Conservation (phyloP, 1,140 invertebrate genomes). For the Rhopalosiphum padi region DNA sequence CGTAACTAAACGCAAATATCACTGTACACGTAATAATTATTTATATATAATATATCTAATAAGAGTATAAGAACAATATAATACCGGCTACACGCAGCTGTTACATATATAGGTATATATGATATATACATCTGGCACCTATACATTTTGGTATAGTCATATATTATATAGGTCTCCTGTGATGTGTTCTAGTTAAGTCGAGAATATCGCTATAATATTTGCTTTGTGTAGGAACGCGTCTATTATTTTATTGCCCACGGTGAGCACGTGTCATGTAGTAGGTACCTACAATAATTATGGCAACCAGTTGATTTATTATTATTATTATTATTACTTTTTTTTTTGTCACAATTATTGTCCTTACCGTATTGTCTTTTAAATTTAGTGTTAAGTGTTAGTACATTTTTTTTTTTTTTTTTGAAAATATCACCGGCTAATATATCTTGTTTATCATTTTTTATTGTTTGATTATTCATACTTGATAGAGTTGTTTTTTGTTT, state of each 20-base stretch:
- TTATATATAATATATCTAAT: neutral
- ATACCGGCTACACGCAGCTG: neutral
- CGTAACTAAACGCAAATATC: neutral
- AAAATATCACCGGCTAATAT: neutral
- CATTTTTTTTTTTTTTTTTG: too few species aligned
- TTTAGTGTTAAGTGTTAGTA: neutral
- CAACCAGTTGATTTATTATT: neutral
- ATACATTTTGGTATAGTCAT: neutral
- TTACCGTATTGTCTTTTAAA: neutral
- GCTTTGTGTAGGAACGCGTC: neutral
- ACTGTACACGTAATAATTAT: neutral
- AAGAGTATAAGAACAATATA: neutral
- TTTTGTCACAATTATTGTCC: neutral
- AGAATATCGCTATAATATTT: neutral
- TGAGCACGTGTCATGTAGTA: neutral
- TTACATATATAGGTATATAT: neutral
- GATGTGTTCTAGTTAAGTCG: neutral
- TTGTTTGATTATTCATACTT: neutral
- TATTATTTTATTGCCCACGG: neutral
- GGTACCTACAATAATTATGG: neutral
- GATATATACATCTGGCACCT: neutral
- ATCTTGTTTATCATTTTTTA: neutral
- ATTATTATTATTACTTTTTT: neutral
- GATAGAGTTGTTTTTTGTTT: neutral
- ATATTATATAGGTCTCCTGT: neutral